Percentiles rank a stretch among this genome's conserved stretches.
These are phyloP conservation scores for Lasioglossum leucozonium DNA, from an alignment of 2,888 invertebrate species.

Conservation along the genomic window DNA sequence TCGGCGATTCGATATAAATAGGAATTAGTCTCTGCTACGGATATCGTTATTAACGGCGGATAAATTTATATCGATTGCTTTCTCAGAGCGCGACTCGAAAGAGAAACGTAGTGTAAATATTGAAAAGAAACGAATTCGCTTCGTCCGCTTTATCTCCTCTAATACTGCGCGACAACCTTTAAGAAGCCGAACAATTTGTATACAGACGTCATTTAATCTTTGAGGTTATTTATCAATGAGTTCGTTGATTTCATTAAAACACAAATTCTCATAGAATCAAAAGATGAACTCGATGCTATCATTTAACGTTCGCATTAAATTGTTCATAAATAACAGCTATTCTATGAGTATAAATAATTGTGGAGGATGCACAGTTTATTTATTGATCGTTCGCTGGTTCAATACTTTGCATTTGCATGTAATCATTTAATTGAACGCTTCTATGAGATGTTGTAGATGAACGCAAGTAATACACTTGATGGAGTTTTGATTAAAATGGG, in stretches of 20 bases:
- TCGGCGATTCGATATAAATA: constrained; percentile 53
- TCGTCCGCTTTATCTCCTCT: neutral
- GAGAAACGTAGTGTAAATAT: neutral
- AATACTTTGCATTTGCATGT: neutral
- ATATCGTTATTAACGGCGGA: constrained; percentile 31
- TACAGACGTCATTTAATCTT: neutral
- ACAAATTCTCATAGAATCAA: too few species aligned
- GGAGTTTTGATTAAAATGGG: neutral
- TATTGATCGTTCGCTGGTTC: neutral
- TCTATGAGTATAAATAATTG: neutral
- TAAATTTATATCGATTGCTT: constrained; percentile 31
- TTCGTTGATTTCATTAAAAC: neutral
- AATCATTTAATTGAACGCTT: neutral
- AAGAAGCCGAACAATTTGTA: neutral
- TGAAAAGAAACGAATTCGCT: neutral
- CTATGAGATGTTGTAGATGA: too few species aligned
- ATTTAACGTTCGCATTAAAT: neutral
- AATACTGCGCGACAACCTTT: neutral
- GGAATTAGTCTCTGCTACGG: constrained; percentile 39
- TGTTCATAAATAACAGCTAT: neutral
- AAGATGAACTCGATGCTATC: neutral
- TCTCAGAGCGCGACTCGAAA: neutral
- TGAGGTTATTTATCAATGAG: neutral
- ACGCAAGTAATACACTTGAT: neutral
- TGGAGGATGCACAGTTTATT: neutral